Base-by-base conservation (phyloP, 2,113 vertebrate species). In the Chloroceryle aenea region DNA sequence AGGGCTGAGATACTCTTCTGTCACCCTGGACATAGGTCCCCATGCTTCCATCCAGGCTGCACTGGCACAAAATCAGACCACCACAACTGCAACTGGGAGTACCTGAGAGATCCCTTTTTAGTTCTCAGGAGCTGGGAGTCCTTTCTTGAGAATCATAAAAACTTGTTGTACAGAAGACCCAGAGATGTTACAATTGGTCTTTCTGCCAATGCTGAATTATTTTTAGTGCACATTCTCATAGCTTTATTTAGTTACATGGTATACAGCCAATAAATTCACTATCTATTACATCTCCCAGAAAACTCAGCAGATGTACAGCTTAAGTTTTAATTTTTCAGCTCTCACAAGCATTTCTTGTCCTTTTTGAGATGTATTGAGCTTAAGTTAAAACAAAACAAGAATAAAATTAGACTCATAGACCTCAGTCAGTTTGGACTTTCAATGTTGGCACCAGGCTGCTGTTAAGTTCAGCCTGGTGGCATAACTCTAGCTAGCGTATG, bases 161-260 rank as follows among this genome's bases (percentile, higher is more conserved):
- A 13, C 32, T 52, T 66, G 10, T 14, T 63, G 56, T 80, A 63
- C 10, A 86, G 29, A 83, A 76, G 34, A 26, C 36, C 6, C 2
- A 2, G 38, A 23, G 34, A 63, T 74, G 23, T 87, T 79, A 52
- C 20, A 36, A 34, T 45, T 12, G 8, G 21, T 73, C 53, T 92
- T 83, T 55, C 68, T 93, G 78, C 3, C 88, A 84, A 10, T 12
- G 47, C 34, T 25, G 61, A 78, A 62, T 90, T 93, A 88, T 95
- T 94, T 76, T 74, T 87, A 85, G 47, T 45, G 56, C 59, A 63
- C 12, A n/a, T 90, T 87, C 66, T 71, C 78, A 42, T 1, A 34
- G 76, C 40, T 95, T 93, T 90, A 84, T 78, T 95, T 93, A 78
- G 64, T 68, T 81, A 72, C 30, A 56, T 86, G 92, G 88, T 68